A percentile compares a stretch with the other conserved stretches of the same genome.
phyloP scores from a whole-genome alignment of 2,797 vertebrate genomes.

The Lepilemur septentrionalis region DNA sequence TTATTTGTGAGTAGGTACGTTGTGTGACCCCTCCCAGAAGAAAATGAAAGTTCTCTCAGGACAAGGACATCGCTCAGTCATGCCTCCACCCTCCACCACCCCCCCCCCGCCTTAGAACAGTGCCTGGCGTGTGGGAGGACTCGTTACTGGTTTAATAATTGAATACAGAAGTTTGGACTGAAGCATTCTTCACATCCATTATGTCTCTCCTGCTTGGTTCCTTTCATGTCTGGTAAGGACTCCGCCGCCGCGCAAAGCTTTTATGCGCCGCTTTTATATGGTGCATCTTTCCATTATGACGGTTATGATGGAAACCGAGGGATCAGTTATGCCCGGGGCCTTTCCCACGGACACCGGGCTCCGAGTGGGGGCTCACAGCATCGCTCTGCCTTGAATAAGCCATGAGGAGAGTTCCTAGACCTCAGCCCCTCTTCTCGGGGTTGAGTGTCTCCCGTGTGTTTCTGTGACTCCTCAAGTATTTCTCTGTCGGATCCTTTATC shows the following conservation, averaged over 20 bases:
- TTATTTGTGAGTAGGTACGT: not conserved
- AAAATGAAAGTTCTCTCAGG: not conserved
- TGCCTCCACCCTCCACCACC: no score
- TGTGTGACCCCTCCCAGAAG: not conserved
- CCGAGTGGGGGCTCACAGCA: accelerated
- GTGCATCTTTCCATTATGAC: not conserved
- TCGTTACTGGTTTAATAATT: not conserved
- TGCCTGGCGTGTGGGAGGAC: not conserved
- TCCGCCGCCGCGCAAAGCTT: not conserved
- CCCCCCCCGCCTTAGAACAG: not conserved
- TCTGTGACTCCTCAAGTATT: not conserved
- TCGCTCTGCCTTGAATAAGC: not conserved
- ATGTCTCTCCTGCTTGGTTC: not conserved
- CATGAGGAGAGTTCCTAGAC: no score
- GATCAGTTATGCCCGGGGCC: not conserved
- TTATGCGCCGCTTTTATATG: not conserved
- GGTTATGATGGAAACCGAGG: not conserved
- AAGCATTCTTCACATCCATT: not conserved
- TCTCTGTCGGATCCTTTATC: not conserved
- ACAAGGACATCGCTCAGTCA: not conserved
- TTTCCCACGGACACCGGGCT: not conserved
- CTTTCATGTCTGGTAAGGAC: not conserved
- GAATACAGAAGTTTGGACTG: not conserved
- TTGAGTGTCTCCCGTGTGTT: not conserved
- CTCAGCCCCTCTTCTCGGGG: not conserved